Evolutionary conservation across 2,888 invertebrate species (phyloP).

Genomic region (Eupithecia pulchellata): DNA sequence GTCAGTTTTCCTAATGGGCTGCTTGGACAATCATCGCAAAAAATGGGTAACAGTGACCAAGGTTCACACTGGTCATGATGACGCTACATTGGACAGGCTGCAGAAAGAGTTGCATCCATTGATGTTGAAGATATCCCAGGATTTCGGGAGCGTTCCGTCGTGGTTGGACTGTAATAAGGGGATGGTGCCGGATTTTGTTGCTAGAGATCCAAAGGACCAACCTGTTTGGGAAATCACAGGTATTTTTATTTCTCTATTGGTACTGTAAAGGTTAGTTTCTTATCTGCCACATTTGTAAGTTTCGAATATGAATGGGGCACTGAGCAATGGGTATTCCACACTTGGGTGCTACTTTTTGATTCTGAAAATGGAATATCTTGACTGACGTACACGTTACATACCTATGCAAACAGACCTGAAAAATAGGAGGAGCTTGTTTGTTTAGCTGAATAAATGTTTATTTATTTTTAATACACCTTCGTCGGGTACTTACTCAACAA

Average conservation of each 20-base stretch:
- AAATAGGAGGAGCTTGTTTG: no score
- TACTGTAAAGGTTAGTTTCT: neutral
- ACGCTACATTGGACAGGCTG: slow-evolving; percentile 91
- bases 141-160: slow-evolving; percentile 88
- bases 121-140: slow-evolving; percentile 93
- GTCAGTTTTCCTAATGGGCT: slow-evolving; percentile 98
- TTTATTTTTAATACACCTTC: no score
- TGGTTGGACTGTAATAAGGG: slow-evolving; percentile 94
- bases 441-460: no score
- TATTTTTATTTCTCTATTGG: slow-evolving; percentile 44
- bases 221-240: slow-evolving; percentile 98
- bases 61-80: slow-evolving; percentile 95
- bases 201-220: slow-evolving; percentile 91
- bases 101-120: slow-evolving; percentile 86
- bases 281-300: neutral
- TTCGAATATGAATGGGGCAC: neutral
- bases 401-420: no score
- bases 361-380: neutral
- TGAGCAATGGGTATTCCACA: no score
- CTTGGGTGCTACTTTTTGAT: no score
- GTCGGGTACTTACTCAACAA: no score
- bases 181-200: slow-evolving; percentile 95
- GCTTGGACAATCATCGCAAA: slow-evolving; percentile 87
- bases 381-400: neutral
- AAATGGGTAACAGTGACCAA: slow-evolving; percentile 97